Evolutionary conservation across 2,797 vertebrate species (phyloP).

Genomic region (Sciurus vulgaris): DNA sequence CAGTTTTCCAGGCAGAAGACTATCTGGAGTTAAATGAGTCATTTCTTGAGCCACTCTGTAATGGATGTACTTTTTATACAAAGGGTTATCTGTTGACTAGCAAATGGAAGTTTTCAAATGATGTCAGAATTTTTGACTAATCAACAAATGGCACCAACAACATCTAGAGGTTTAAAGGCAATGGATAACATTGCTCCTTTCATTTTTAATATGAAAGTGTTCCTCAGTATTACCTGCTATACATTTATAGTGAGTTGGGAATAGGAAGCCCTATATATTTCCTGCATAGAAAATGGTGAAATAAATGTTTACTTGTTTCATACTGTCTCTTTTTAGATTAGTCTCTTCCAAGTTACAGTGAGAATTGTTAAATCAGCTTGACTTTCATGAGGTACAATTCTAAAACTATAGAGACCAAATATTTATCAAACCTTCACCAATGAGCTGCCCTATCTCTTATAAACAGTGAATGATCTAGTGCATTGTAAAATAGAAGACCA

Average conservation of each 20-base stretch:
- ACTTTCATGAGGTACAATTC: slow-evolving; percentile 5
- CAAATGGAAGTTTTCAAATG: not conserved
- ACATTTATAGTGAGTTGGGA: not conserved
- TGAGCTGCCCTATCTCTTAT: not conserved
- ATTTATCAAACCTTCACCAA: slow-evolving; percentile 22
- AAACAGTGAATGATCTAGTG: not conserved
- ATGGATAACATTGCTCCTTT: not conserved
- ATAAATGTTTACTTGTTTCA: slow-evolving; percentile 32
- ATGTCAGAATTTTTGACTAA: not conserved
- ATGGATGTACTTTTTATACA: not conserved
- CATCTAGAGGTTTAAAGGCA: not conserved
- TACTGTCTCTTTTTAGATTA: slow-evolving; percentile 13
- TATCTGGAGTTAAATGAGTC: slow-evolving; percentile 52
- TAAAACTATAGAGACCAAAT: not conserved
- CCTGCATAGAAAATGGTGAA: not conserved
- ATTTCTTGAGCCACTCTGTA: slow-evolving; percentile 43
- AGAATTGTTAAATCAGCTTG: not conserved
- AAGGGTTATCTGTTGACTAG: not conserved
- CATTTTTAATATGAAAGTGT: not conserved
- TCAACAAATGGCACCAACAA: not conserved
- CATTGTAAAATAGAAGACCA: not conserved
- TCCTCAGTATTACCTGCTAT: not conserved
- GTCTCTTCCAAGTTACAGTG: slow-evolving; percentile 35
- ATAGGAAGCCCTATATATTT: not conserved
- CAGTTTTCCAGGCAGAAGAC: slow-evolving; percentile 37